These are phyloP conservation scores for Balanococcus diminutus DNA, from an alignment of 2,888 invertebrate species.

Conservation along the genomic window DNA sequence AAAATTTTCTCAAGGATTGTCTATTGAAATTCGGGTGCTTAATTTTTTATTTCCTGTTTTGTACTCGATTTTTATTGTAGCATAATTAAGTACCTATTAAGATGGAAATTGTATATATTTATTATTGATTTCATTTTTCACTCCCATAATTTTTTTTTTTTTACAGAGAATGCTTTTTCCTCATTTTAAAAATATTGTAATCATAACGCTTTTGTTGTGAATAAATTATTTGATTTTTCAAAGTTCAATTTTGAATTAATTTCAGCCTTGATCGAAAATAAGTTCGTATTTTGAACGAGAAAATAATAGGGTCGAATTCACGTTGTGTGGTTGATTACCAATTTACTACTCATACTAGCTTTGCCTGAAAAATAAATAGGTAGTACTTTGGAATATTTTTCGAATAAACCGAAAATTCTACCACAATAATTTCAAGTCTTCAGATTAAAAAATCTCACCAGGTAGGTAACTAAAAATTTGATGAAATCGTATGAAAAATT, in stretches of 20 bases:
- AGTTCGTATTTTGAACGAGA: too few species aligned
- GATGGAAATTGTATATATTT: not conserved
- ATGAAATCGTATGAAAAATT: not conserved
- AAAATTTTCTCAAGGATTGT: not conserved
- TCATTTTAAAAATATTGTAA: not conserved
- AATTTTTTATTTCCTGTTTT: not conserved
- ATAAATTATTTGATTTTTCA: not conserved
- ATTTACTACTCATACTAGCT: too few species aligned
- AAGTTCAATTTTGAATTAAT: not conserved
- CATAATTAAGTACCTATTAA: too few species aligned
- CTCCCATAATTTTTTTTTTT: not conserved
- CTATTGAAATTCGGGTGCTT: not conserved
- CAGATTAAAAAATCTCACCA: not conserved
- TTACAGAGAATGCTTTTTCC: not conserved
- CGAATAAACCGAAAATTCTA: too few species aligned
- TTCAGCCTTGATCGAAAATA: not conserved
- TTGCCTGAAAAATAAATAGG: too few species aligned
- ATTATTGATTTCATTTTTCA: not conserved
- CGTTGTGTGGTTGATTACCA: too few species aligned
- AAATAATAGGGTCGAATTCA: too few species aligned
- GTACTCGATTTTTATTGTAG: not conserved
- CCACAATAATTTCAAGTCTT: too few species aligned
- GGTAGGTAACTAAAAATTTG: too few species aligned
- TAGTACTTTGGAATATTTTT: too few species aligned
- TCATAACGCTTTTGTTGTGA: not conserved